Evolutionary conservation across 1,140 invertebrate genomes (phyloP), one percentile per base, ranked within the genome.

Genomic region (Aricia agestis): DNA sequence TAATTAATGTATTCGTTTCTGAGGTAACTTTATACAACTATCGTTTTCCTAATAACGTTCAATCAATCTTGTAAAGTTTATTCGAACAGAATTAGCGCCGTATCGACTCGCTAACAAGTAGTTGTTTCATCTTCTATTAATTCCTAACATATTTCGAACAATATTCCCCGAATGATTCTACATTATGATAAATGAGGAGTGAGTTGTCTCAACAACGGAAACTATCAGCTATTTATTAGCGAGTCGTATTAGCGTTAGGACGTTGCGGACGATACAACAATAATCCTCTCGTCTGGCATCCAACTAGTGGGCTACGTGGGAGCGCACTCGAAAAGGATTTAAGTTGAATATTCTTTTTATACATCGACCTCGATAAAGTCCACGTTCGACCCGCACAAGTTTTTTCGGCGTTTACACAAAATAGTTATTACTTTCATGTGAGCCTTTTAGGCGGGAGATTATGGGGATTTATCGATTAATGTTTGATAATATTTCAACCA

Each of bases 401-500:
- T 59, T 59, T 59, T 57, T 57, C n/a, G 58, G 58, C n/a, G 18
- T 59, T 59, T 15, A 57, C n/a, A 18, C n/a, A 59, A 59, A 59
- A 59, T n/a, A 17, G 15, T 59, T 17, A 59, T 17, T 9, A 59
- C n/a, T 59, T 18, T 59, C 11, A n/a, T 18, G 58, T n/a, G 58
- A 18, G 2, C 17, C n/a, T 17, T 19, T 59, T 19, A 59, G 18
- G n/a, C 58, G 15, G 36, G 36, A 36, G 36, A 36, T 36, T 36
- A 36, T 36, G 5, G 36, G 9, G 36, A 36, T 36, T 36, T 7
- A 9, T 36, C 36, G 36, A 36, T 36, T 36, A 36, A 36, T 36
- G 36, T 9, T 9, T 36, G 36, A 36, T 36, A 6, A 32, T 32
- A 32, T 36, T 36, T 36, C 36, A 36, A 9, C 36, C 36, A 36